Conservation (phyloP, 2,797 vertebrate genomes). For the Pristis pectinata region DNA sequence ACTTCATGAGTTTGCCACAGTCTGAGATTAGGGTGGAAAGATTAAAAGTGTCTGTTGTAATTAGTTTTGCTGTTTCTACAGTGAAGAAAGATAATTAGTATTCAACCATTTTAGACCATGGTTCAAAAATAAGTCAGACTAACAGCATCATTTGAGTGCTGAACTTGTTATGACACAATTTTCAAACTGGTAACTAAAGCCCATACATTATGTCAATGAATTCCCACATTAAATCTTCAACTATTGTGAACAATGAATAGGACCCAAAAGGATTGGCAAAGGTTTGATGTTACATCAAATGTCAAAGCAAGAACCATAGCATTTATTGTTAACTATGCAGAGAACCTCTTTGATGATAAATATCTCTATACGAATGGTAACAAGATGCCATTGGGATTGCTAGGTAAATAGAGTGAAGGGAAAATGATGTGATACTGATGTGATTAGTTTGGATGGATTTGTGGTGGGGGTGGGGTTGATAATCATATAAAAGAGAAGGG, state of each 20-base stretch:
- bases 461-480: too few species aligned
- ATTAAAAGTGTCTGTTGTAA: conserved; percentile 1
- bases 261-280: neutral
- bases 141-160: neutral
- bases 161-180: neutral
- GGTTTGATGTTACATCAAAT: neutral
- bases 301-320: neutral
- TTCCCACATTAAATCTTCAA: neutral
- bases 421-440: neutral
- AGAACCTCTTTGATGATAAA: neutral
- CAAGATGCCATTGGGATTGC: neutral
- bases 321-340: neutral
- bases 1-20: conserved; percentile 1
- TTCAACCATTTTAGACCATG: neutral
- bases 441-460: too few species aligned
- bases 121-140: neutral
- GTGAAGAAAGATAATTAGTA: conserved; percentile 12
- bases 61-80: conserved; percentile 10
- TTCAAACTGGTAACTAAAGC: neutral
- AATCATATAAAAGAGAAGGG: too few species aligned
- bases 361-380: neutral
- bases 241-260: neutral
- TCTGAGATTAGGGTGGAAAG: conserved; percentile 2
- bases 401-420: too few species aligned
- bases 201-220: neutral